phyloP scores from a whole-genome alignment of 2,113 vertebrate species.

The Saccopteryx leptura region DNA sequence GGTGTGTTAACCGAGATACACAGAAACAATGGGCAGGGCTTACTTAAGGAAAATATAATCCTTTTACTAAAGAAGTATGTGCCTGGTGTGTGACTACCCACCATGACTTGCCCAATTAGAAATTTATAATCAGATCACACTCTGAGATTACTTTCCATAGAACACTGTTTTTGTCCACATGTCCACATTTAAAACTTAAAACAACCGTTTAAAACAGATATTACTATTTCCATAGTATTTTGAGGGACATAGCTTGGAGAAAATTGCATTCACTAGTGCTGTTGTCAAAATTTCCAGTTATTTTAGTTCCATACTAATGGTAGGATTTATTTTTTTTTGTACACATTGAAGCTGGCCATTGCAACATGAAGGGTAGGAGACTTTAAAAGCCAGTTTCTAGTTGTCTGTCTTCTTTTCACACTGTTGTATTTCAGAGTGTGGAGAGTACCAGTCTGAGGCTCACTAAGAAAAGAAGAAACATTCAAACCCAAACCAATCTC shows the following conservation, averaged over 20 bases:
- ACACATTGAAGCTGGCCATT: background rate
- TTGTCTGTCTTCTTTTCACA: background rate
- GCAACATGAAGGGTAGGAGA: background rate
- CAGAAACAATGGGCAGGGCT: background rate
- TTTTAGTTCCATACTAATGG: background rate
- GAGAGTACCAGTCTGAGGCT: background rate
- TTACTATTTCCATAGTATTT: background rate
- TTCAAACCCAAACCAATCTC: background rate
- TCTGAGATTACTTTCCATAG: background rate
- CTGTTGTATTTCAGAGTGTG: background rate
- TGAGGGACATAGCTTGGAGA: background rate
- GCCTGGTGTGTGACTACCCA: background rate
- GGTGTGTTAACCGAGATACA: background rate
- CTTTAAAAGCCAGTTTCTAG: background rate
- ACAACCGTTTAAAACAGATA: background rate
- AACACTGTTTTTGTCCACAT: background rate
- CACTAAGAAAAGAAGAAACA: background rate
- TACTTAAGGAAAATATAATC: background rate
- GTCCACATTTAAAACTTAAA: background rate
- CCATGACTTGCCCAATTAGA: background rate
- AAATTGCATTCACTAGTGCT: background rate
- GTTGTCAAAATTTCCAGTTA: background rate
- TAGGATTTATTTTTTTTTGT: background rate
- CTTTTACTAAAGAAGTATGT: background rate
- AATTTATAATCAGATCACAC: background rate